These are phyloP conservation scores for Sweltsa coloradensis DNA, from an alignment of 1,140 invertebrate genomes.

Conservation along the genomic window DNA sequence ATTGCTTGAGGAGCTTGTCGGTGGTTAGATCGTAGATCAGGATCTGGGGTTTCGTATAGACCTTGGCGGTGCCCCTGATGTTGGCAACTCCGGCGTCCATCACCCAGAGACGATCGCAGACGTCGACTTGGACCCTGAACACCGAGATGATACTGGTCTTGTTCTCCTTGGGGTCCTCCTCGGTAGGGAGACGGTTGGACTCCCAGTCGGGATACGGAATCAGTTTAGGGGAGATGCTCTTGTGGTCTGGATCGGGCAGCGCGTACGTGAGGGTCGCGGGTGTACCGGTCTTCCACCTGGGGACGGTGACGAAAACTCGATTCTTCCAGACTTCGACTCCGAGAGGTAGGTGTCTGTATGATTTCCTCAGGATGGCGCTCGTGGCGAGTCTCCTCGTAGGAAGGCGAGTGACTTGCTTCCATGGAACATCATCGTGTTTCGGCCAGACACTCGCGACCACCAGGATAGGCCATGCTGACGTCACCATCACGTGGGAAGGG, in stretches of 20 bases:
- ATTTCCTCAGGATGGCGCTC: no score
- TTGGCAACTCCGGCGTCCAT: constrained; percentile 61
- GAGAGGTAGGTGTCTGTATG: constrained; percentile 57
- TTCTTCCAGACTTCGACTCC: constrained; percentile 59
- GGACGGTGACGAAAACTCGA: constrained; percentile 64
- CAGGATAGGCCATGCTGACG: no score
- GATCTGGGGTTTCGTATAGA: constrained; percentile 45
- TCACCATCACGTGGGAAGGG: no score
- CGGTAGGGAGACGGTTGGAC: constrained; percentile 45
- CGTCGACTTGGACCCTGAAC: constrained; percentile 51
- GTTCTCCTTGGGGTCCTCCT: constrained; percentile 30
- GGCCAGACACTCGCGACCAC: no score
- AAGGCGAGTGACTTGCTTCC: no score
- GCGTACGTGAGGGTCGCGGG: constrained; percentile 58
- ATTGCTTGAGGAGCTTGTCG: constrained; percentile 47
- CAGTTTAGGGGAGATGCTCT: constrained; percentile 23
- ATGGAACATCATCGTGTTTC: no score
- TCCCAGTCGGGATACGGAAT: constrained; percentile 56
- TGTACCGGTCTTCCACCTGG: constrained; percentile 61
- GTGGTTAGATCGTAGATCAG: constrained; percentile 64
- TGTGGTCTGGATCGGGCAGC: background rate
- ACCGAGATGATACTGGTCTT: constrained; percentile 49
- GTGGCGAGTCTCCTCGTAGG: no score
- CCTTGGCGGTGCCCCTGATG: constrained; percentile 45
- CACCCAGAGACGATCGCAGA: constrained; percentile 60